Conservation (phyloP, 2,797 vertebrate genomes). For the Cyprinodon diabolis region DNA sequence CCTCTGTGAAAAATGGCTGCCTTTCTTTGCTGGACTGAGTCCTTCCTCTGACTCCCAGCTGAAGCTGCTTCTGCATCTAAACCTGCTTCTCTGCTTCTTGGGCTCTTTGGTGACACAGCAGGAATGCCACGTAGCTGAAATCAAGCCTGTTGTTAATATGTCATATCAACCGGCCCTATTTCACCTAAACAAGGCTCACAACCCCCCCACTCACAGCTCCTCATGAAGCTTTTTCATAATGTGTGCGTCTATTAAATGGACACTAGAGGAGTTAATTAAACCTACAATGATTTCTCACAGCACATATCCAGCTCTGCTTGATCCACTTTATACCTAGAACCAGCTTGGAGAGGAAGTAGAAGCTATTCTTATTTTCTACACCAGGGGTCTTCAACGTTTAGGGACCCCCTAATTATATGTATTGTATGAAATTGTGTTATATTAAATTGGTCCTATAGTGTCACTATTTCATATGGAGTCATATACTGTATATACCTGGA, state of each 20-base stretch:
- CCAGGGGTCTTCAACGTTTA: too few relatives aligned
- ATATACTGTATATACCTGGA: too few relatives aligned
- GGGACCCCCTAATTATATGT: too few relatives aligned
- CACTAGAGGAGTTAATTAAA: constrained; percentile 43
- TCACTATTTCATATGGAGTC: too few relatives aligned
- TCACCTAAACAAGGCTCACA: constrained; percentile 32
- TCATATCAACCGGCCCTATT: constrained; percentile 26
- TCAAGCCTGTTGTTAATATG: not conserved
- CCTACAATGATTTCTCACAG: not conserved
- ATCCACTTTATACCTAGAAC: constrained; percentile 12
- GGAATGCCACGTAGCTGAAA: not conserved
- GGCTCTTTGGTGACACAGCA: not conserved
- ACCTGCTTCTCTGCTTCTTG: not conserved
- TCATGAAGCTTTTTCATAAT: constrained; percentile 24
- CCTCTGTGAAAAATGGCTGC: not conserved
- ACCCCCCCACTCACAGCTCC: constrained; percentile 33
- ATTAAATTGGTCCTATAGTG: too few relatives aligned
- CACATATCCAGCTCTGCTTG: not conserved
- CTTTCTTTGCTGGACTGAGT: not conserved
- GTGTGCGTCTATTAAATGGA: constrained; percentile 35
- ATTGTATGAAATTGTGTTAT: too few relatives aligned
- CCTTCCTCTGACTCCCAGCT: not conserved
- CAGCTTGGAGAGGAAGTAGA: constrained; percentile 9
- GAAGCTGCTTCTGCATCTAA: not conserved
- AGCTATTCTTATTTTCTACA: not conserved